Evolutionary conservation across 1,140 invertebrate species (phyloP).

Genomic region (Drosophila teissieri): DNA sequence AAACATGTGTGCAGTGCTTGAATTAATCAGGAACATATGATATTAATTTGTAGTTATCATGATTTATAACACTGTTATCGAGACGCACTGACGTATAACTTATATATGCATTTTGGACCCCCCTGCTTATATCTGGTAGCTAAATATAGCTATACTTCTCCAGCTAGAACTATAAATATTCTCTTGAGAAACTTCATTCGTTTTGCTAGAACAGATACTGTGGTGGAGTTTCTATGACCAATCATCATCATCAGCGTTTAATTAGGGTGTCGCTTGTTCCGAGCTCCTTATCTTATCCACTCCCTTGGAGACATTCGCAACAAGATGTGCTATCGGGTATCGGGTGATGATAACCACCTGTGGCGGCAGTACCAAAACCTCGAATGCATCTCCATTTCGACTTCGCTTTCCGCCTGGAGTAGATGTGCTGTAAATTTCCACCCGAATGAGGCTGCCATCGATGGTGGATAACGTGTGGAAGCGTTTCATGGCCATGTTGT

Average conservation of each 20-base stretch:
- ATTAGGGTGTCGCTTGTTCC: conserved; percentile 55
- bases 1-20: conserved; percentile 25
- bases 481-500: conserved; percentile 43
- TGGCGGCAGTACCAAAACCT: conserved; percentile 1
- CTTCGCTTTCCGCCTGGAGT: conserved; percentile 34
- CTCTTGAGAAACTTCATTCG: too few relatives aligned
- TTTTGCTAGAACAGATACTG: neutral
- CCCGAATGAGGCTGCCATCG: conserved; percentile 37
- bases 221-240: neutral
- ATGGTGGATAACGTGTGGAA: conserved; percentile 51
- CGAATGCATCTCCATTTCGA: conserved; percentile 36
- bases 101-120: neutral
- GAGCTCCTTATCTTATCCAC: conserved; percentile 49
- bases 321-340: conserved; percentile 58
- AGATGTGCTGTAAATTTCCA: conserved; percentile 33
- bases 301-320: conserved; percentile 41
- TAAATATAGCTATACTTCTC: conserved; percentile 14
- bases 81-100: neutral
- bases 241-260: conserved; percentile 44
- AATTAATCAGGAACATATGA: conserved; percentile 27
- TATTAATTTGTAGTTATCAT: conserved; percentile 14
- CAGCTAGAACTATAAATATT: conserved; percentile 8
- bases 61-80: conserved; percentile 13
- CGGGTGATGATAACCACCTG: conserved; percentile 21
- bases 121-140: neutral